These are phyloP conservation scores for Neoarius graeffei DNA, from an alignment of 2,113 vertebrate species.

Conservation along the genomic window DNA sequence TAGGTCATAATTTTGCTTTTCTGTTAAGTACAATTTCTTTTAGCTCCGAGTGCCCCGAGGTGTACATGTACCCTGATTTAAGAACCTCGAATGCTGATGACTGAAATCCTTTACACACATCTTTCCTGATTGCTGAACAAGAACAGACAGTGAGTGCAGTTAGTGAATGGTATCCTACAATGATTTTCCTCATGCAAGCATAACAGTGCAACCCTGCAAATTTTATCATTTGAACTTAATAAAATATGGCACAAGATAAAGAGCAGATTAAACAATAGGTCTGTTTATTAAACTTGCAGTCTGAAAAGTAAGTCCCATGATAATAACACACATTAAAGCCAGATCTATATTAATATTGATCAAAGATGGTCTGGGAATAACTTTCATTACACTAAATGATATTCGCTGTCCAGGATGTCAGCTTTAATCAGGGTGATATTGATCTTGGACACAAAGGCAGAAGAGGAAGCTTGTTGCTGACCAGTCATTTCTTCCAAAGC, in stretches of 20 bases:
- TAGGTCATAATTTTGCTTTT: not conserved
- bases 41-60: not conserved
- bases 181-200: not conserved
- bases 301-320: constrained; percentile 6
- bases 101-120: not conserved
- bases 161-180: not conserved
- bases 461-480: constrained; percentile 25
- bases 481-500: constrained; percentile 27
- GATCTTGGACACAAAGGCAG: constrained; percentile 33
- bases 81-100: not conserved
- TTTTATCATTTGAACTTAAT: constrained; percentile 21
- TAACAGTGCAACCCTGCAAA: not conserved
- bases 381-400: constrained; percentile 44
- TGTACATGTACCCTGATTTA: not conserved
- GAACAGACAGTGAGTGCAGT: not conserved
- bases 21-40: not conserved
- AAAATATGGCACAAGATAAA: constrained; percentile 1
- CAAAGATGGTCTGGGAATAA: constrained; percentile 31
- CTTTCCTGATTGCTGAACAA: not conserved
- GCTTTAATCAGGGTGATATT: constrained; percentile 47
- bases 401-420: constrained; percentile 44
- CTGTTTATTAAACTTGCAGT: constrained; percentile 21
- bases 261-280: constrained; percentile 17
- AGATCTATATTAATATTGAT: constrained; percentile 45
- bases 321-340: constrained; percentile 10